Conservation (phyloP, 2,888 invertebrate species). For the Stenchaetothrips biformis region DNA sequence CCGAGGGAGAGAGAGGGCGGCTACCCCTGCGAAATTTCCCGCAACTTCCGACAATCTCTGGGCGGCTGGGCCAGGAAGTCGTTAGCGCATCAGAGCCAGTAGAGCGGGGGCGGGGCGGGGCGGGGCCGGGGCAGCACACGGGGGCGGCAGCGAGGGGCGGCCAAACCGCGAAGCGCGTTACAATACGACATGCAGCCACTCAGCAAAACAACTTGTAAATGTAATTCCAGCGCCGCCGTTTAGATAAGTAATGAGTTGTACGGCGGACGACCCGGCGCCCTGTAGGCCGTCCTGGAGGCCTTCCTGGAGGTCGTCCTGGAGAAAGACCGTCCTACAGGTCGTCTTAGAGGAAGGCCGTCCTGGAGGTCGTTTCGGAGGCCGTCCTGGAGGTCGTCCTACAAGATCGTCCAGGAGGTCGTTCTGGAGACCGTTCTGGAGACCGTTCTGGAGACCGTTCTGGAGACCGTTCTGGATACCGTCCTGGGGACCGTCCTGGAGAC, state of each 20-base stretch:
- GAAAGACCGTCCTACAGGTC: too few relatives aligned
- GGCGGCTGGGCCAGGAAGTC: constrained; percentile 14
- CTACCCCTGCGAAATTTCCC: constrained; percentile 7
- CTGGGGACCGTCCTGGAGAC: too few relatives aligned
- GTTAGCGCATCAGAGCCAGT: constrained; percentile 11
- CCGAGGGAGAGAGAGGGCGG: background rate
- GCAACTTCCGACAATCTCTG: constrained; percentile 17
- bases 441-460: too few relatives aligned
- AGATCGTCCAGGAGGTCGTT: too few relatives aligned
- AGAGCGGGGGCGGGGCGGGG: background rate
- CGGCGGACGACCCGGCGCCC: background rate
- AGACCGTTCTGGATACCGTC: too few relatives aligned
- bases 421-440: too few relatives aligned
- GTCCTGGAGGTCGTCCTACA: too few relatives aligned
- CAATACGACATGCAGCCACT: constrained; percentile 21
- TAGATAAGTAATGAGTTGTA: constrained; percentile 22
- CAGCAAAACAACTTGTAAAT: constrained; percentile 18
- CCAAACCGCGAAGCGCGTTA: background rate
- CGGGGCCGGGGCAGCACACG: background rate
- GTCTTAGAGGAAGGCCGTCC: too few relatives aligned
- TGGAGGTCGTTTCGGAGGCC: too few relatives aligned
- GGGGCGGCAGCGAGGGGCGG: background rate
- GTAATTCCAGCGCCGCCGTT: constrained; percentile 8
- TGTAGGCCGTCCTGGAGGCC: too few relatives aligned
- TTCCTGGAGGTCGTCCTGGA: too few relatives aligned